Evolutionary conservation across 2,888 invertebrate species (phyloP).

Genomic region (Gasteruption jaculator): DNA sequence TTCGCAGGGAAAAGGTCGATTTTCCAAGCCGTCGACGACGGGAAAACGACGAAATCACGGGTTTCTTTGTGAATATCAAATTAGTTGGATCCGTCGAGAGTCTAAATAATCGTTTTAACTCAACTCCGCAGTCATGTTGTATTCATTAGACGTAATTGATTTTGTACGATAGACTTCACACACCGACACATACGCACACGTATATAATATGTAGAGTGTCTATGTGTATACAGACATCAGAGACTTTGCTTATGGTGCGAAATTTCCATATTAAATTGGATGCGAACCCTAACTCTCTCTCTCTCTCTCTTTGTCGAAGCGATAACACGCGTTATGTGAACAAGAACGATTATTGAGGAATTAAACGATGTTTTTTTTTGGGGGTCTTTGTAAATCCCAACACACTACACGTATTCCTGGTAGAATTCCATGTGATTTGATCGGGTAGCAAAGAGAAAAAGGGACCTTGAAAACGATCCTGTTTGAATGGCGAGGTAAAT

Average conservation of each 20-base stretch:
- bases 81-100: too few relatives aligned
- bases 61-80: too few relatives aligned
- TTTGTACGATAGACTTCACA: conserved; percentile 37
- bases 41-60: conserved; percentile 16
- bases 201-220: conserved; percentile 5
- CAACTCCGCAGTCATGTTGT: too few relatives aligned
- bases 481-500: too few relatives aligned
- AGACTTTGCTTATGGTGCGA: conserved; percentile 17
- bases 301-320: conserved; percentile 13
- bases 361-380: conserved; percentile 36
- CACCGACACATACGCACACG: background rate
- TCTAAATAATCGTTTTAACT: too few relatives aligned
- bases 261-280: conserved; percentile 43
- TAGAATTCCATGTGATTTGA: too few relatives aligned
- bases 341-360: conserved; percentile 34
- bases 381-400: conserved; percentile 6
- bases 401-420: too few relatives aligned
- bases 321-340: conserved; percentile 25
- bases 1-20: too few relatives aligned
- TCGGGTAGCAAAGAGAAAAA: too few relatives aligned
- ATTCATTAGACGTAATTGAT: conserved; percentile 46
- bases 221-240: background rate
- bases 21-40: conserved; percentile 6
- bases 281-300: conserved; percentile 17
- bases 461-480: too few relatives aligned